Evolutionary conservation across 2,113 vertebrate species (phyloP).

Genomic region (Petaurus breviceps): DNA sequence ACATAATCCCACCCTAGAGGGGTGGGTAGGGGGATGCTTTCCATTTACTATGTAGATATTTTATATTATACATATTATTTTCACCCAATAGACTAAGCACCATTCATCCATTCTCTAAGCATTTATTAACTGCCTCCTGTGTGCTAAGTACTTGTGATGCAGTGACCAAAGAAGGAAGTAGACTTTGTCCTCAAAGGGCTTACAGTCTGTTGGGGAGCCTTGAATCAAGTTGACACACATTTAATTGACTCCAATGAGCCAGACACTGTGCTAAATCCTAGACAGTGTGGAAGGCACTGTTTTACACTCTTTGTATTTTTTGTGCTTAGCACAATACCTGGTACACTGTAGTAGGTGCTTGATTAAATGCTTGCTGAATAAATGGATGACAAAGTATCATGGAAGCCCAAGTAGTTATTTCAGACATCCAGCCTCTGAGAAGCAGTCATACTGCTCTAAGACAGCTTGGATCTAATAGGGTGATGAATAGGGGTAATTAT

Average conservation of each 20-base stretch:
- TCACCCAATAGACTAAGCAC: not conserved
- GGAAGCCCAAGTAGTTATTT: not conserved
- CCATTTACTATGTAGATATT: too few species aligned
- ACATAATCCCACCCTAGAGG: not conserved
- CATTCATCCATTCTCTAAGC: not conserved
- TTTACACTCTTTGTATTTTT: not conserved
- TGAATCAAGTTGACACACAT: not conserved
- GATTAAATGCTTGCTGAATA: not conserved
- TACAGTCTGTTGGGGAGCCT: not conserved
- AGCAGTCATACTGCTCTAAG: not conserved
- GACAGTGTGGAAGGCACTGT: not conserved
- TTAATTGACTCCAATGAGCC: not conserved
- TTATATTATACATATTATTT: not conserved
- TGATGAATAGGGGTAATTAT: not conserved
- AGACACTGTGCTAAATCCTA: not conserved
- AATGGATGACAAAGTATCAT: not conserved
- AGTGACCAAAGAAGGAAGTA: not conserved
- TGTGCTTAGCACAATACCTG: not conserved
- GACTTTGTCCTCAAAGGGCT: not conserved
- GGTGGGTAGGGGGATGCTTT: too few species aligned
- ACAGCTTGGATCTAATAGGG: not conserved
- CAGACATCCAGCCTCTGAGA: not conserved
- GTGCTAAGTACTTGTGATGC: too few species aligned
- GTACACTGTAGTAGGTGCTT: not conserved
- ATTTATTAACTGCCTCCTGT: too few species aligned